Conservation (phyloP, 2,888 invertebrate species). For the Cataglyphis cursor region DNA sequence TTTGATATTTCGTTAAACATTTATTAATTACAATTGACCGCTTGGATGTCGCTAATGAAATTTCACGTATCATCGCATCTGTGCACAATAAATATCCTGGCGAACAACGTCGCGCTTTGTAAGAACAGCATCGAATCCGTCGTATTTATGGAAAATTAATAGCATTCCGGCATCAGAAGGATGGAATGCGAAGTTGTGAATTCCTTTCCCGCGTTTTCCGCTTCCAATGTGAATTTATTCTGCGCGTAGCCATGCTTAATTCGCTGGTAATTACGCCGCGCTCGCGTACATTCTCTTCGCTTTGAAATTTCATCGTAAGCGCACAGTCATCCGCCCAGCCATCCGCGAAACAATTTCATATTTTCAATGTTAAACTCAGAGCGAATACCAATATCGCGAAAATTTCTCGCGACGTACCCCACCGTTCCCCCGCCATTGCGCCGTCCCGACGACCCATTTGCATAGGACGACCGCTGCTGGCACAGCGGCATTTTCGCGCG, state of each 20-base stretch:
- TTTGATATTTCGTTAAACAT: neutral
- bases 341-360: slow-evolving; percentile 55
- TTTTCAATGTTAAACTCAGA: slow-evolving; percentile 55
- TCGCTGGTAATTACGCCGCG: slow-evolving; percentile 49
- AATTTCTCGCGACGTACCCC: slow-evolving; percentile 52
- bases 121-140: slow-evolving; percentile 55
- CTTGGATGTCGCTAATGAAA: neutral
- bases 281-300: slow-evolving; percentile 35
- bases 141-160: slow-evolving; percentile 62
- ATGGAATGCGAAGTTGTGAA: slow-evolving; percentile 56
- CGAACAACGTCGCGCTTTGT: slow-evolving; percentile 10
- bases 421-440: slow-evolving; percentile 17
- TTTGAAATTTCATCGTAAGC: slow-evolving; percentile 46
- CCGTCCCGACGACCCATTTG: slow-evolving; percentile 62
- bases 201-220: slow-evolving; percentile 49
- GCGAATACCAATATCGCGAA: slow-evolving; percentile 58
- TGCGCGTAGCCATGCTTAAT: slow-evolving; percentile 53
- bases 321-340: slow-evolving; percentile 47
- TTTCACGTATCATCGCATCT: slow-evolving; percentile 6
- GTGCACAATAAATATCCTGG: slow-evolving; percentile 6
- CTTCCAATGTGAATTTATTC: slow-evolving; percentile 54
- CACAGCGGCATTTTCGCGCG: slow-evolving; percentile 52
- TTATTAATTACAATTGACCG: neutral
- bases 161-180: slow-evolving; percentile 53
- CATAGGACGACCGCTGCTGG: slow-evolving; percentile 65